phyloP scores from a whole-genome alignment of 2,113 vertebrate species.

The Siniperca chuatsi region DNA sequence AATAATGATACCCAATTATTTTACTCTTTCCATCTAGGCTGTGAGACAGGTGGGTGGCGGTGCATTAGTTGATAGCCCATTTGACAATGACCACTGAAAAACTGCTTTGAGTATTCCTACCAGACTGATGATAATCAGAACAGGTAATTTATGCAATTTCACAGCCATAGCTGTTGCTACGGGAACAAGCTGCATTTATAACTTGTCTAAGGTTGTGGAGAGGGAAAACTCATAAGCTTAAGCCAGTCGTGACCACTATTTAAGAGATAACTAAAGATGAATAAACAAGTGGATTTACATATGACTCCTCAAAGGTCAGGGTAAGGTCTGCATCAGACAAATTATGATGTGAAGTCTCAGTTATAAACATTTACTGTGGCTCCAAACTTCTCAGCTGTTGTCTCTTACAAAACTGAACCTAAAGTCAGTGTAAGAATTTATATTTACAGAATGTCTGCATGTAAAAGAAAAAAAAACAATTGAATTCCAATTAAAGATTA shows the following conservation, averaged over 20 bases:
- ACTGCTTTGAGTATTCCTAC: conserved; percentile 54
- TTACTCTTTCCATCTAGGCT: conserved; percentile 49
- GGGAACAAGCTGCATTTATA: conserved; percentile 81
- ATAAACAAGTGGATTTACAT: conserved; percentile 32
- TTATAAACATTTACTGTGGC: not conserved
- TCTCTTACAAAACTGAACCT: not conserved
- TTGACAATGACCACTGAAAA: conserved; percentile 64
- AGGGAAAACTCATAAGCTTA: conserved; percentile 40
- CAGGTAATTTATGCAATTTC: conserved; percentile 84
- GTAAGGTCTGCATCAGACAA: not conserved
- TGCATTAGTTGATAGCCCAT: conserved; percentile 63
- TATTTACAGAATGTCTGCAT: not conserved
- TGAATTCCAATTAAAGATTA: not conserved
- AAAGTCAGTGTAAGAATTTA: not conserved
- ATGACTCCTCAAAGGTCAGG: conserved; percentile 36
- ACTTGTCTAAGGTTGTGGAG: conserved; percentile 62
- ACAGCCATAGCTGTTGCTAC: conserved; percentile 80
- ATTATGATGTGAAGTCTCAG: conserved; percentile 9
- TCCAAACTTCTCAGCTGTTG: conserved; percentile 3
- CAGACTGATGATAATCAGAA: conserved; percentile 74
- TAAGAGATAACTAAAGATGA: conserved; percentile 42
- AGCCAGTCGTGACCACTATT: conserved; percentile 62
- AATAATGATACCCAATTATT: conserved; percentile 74
- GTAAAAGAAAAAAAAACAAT: not conserved
- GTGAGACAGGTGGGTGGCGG: conserved; percentile 66